phyloP scores from a whole-genome alignment of 2,888 invertebrate genomes.

The Phrixothrix hirtus region DNA sequence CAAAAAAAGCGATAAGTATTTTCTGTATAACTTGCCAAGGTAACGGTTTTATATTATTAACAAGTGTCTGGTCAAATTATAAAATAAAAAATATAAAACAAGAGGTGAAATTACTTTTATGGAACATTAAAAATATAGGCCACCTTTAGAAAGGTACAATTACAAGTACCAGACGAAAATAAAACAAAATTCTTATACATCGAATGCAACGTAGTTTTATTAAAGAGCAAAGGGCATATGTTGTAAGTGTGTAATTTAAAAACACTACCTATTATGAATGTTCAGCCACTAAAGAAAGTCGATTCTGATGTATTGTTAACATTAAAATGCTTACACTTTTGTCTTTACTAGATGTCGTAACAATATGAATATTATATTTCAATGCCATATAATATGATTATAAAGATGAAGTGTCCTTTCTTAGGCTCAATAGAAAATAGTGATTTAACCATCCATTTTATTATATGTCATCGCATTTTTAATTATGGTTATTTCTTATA shows the following conservation, averaged over 20 bases:
- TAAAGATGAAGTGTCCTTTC: neutral
- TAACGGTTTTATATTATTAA: too few species aligned
- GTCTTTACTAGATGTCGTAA: constrained; percentile 8
- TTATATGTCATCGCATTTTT: too few species aligned
- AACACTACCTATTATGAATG: constrained; percentile 19
- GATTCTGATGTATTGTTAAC: constrained; percentile 22
- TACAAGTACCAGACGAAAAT: constrained; percentile 36
- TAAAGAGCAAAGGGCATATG: constrained; percentile 37
- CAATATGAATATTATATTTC: constrained; percentile 7
- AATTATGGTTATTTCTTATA: too few species aligned
- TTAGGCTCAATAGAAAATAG: too few species aligned
- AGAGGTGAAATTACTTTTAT: constrained; percentile 36
- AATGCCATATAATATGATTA: constrained; percentile 5
- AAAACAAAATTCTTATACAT: constrained; percentile 33
- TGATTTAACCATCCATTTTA: too few species aligned
- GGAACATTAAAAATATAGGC: constrained; percentile 37
- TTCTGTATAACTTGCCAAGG: too few species aligned
- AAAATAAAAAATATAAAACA: constrained; percentile 23
- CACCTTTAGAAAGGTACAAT: constrained; percentile 38
- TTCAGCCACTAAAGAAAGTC: constrained; percentile 21
- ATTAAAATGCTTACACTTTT: constrained; percentile 7
- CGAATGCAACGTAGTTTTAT: constrained; percentile 35
- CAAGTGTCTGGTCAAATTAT: too few species aligned
- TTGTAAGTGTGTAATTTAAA: constrained; percentile 26
- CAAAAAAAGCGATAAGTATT: too few species aligned